A percentile compares a stretch with the other conserved stretches of the same genome.
Conservation (phyloP, 2,797 vertebrate species). For the Phoxinus dragarum region DNA sequence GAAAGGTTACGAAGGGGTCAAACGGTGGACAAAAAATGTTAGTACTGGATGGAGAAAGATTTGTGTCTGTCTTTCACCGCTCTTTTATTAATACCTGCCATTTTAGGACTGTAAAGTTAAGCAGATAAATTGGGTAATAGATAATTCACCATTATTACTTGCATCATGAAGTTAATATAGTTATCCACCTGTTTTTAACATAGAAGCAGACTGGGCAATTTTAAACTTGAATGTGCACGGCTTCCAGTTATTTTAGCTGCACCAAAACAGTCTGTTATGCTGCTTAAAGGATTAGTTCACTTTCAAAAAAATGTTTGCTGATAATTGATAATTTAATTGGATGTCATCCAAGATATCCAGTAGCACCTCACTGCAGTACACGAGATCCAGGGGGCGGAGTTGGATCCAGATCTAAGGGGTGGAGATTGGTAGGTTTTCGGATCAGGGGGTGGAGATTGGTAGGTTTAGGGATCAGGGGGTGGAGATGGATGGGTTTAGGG, state of each 20-base stretch:
- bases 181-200: not conserved
- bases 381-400: too few relatives aligned
- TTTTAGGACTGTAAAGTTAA: not conserved
- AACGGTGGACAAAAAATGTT: constrained; percentile 96
- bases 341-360: too few relatives aligned
- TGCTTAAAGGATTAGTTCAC: not conserved
- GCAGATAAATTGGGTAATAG: too few relatives aligned
- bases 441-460: too few relatives aligned
- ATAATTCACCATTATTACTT: not conserved
- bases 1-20: constrained; percentile 92
- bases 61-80: not conserved
- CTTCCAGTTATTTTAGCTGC: not conserved
- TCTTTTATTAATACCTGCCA: not conserved
- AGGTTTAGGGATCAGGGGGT: too few relatives aligned
- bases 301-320: too few relatives aligned
- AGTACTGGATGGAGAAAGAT: constrained; percentile 62
- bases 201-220: not conserved
- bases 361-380: too few relatives aligned
- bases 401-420: too few relatives aligned
- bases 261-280: not conserved
- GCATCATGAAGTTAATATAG: not conserved
- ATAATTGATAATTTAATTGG: too few relatives aligned
- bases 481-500: too few relatives aligned
- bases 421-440: too few relatives aligned
- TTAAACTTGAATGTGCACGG: not conserved